phyloP scores from a whole-genome alignment of 2,888 invertebrate genomes.

The Papilio elwesi region DNA sequence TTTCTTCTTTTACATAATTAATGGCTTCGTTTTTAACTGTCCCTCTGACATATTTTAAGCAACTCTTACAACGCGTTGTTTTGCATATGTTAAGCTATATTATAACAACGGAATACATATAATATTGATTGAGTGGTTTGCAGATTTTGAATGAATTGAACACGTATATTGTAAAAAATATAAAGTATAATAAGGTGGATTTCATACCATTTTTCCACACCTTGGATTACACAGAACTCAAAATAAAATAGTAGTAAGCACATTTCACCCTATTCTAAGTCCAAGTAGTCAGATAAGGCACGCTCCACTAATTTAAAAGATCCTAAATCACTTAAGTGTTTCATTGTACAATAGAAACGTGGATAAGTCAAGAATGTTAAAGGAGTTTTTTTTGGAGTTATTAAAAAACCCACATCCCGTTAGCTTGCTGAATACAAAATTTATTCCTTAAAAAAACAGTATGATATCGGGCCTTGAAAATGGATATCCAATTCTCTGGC shows the following conservation, averaged over 20 bases:
- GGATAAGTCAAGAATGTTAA: not conserved
- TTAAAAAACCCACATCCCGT: not conserved
- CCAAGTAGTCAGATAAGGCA: constrained; percentile 64
- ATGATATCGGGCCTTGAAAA: no score
- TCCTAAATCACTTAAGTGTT: constrained; percentile 54
- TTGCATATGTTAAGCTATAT: not conserved
- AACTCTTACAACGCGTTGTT: not conserved
- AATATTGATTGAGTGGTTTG: no score
- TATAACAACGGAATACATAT: no score
- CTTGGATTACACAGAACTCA: constrained; percentile 28
- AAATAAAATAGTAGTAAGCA: constrained; percentile 52
- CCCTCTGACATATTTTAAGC: not conserved
- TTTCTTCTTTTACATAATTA: constrained; percentile 11
- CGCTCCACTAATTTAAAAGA: constrained; percentile 57
- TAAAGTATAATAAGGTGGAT: not conserved
- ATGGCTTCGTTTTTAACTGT: constrained; percentile 5
- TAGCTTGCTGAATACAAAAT: not conserved
- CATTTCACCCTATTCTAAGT: constrained; percentile 62
- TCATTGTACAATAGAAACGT: constrained; percentile 35
- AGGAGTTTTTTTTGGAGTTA: not conserved
- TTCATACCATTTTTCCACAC: not conserved
- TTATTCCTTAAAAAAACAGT: no score
- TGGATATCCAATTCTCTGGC: no score
- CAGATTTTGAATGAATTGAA: no score
- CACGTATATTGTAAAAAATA: no score